These are phyloP conservation scores for Cryptophagus acutangulus DNA, from an alignment of 2,888 invertebrate genomes.

Conservation along the genomic window DNA sequence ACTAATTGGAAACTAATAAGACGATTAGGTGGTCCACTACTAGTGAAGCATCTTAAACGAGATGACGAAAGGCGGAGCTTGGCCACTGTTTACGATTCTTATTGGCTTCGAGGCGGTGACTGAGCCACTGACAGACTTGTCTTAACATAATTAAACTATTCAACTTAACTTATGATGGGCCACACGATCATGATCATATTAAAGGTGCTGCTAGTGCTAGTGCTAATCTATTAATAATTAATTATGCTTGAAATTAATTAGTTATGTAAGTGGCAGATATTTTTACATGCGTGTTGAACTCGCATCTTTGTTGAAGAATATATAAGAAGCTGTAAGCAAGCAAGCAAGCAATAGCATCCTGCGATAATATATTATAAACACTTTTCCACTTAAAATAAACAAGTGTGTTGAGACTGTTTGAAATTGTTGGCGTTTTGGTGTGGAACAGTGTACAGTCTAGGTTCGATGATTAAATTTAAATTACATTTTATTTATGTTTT, in stretches of 20 bases:
- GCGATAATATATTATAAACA: constrained; percentile 1
- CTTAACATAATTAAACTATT: too few species aligned
- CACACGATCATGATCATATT: too few species aligned
- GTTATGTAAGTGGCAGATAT: too few species aligned
- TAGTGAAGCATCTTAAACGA: constrained; percentile 18
- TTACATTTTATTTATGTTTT: constrained; percentile 1
- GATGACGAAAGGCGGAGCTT: constrained; percentile 34
- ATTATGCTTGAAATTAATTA: too few species aligned
- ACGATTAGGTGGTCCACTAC: constrained; percentile 31
- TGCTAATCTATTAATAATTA: too few species aligned
- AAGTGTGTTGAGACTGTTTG: background rate
- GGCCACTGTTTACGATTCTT: constrained; percentile 23
- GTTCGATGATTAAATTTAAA: background rate
- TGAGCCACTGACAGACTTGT: too few species aligned
- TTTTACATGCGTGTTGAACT: too few species aligned
- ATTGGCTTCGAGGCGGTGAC: constrained; percentile 34
- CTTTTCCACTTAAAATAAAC: background rate
- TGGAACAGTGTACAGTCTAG: background rate
- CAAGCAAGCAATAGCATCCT: too few species aligned
- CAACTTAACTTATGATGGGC: too few species aligned
- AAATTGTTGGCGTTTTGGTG: background rate
- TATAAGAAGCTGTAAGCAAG: too few species aligned
- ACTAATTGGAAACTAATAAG: constrained; percentile 35
- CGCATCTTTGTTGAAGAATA: too few species aligned
- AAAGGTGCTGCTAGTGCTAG: too few species aligned